Percentiles rank a stretch among this genome's conserved stretches.
phyloP scores from a whole-genome alignment of 1,140 invertebrate species.

The Brachionus calyciflorus region DNA sequence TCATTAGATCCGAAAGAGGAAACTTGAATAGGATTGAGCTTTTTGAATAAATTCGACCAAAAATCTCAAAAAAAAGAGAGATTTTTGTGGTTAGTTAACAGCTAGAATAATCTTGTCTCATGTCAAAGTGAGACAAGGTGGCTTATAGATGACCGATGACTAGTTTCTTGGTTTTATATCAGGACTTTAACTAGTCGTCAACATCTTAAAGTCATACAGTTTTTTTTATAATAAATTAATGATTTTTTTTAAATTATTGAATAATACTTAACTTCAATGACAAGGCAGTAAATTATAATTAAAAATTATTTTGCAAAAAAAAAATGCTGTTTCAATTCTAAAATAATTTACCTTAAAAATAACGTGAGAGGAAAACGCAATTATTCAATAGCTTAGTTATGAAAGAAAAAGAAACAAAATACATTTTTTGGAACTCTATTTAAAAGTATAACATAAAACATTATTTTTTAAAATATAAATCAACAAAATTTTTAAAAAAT shows the following conservation, averaged over 20 bases:
- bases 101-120: not conserved
- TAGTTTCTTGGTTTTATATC: not conserved
- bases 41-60: not conserved
- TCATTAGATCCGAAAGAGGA: constrained; percentile 12
- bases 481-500: no score
- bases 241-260: not conserved
- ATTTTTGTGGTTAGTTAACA: not conserved
- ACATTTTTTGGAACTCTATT: no score
- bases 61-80: not conserved
- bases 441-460: no score
- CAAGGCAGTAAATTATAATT: no score
- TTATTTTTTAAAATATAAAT: no score
- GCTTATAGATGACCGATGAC: not conserved
- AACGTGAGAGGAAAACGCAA: no score
- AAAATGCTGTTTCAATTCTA: no score
- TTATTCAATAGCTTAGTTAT: no score
- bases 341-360: no score
- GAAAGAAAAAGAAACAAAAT: no score
- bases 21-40: constrained; percentile 31
- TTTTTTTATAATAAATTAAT: not conserved
- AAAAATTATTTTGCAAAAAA: no score
- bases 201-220: not conserved
- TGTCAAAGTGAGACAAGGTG: not conserved
- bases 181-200: not conserved
- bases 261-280: no score